A percentile compares a stretch with the other conserved stretches of the same genome.
These are phyloP conservation scores for Cataglyphis altisquamis DNA, from an alignment of 2,888 invertebrate genomes.

Conservation along the genomic window DNA sequence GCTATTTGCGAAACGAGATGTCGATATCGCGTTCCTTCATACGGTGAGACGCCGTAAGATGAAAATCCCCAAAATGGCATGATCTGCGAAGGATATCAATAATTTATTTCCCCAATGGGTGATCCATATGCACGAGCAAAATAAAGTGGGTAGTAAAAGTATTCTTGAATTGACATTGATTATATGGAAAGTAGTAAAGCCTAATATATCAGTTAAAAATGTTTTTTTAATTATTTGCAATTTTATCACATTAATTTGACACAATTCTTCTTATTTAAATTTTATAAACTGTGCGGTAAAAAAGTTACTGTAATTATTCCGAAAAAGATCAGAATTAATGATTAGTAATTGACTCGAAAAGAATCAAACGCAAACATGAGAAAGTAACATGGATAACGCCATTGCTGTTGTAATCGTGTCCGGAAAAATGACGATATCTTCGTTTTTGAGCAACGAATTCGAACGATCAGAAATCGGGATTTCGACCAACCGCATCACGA, in stretches of 20 bases:
- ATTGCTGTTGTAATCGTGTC: neutral
- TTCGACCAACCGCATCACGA: slow-evolving; percentile 54
- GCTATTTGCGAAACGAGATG: slow-evolving; percentile 66
- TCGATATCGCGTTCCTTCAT: slow-evolving; percentile 68
- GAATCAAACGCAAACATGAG: neutral
- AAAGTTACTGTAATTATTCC: neutral
- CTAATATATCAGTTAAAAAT: neutral
- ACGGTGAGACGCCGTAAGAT: neutral
- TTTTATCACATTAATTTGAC: neutral
- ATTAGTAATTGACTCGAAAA: neutral
- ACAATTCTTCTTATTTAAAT: neutral
- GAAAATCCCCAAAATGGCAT: slow-evolving; percentile 26
- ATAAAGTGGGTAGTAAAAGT: neutral
- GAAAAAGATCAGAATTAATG: neutral
- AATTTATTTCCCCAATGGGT: slow-evolving; percentile 2
- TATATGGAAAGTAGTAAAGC: neutral
- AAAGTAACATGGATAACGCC: neutral
- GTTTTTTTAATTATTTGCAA: neutral
- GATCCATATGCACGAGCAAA: neutral
- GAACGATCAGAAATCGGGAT: slow-evolving; percentile 61
- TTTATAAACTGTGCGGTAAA: neutral
- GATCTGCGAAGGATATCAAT: neutral
- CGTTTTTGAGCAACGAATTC: slow-evolving; percentile 34
- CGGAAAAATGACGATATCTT: neutral
- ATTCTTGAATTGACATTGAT: slow-evolving; percentile 5